phyloP scores from a whole-genome alignment of 2,888 invertebrate species.

The Parnassius glacialis region DNA sequence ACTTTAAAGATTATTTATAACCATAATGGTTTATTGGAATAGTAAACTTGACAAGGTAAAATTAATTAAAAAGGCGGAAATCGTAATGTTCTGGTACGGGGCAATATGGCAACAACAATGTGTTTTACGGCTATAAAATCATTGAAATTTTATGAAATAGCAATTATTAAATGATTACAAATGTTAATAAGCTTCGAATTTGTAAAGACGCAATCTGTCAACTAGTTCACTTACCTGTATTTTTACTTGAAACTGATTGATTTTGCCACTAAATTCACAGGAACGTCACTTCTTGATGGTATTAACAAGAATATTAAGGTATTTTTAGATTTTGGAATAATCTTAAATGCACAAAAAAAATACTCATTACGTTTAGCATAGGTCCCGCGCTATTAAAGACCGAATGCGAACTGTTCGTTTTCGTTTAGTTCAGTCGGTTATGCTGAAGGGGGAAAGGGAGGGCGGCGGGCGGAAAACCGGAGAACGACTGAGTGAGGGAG shows the following conservation, averaged over 20 bases:
- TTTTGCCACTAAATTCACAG: slow-evolving; percentile 70
- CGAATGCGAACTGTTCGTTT: slow-evolving; percentile 81
- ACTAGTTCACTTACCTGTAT: slow-evolving; percentile 72
- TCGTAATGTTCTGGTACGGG: neutral
- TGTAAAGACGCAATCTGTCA: slow-evolving; percentile 78
- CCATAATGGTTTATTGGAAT: neutral
- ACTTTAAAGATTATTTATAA: neutral
- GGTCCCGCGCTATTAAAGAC: slow-evolving; percentile 77
- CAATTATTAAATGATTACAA: slow-evolving; percentile 50
- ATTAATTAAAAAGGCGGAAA: neutral
- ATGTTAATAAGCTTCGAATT: slow-evolving; percentile 59
- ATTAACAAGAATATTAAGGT: slow-evolving; percentile 65
- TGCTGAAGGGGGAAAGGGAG: slow-evolving; percentile 47
- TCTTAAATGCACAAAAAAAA: slow-evolving; percentile 77
- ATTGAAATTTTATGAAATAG: slow-evolving; percentile 41
- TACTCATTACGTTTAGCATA: slow-evolving; percentile 72
- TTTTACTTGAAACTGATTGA: slow-evolving; percentile 59
- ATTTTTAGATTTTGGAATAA: slow-evolving; percentile 76
- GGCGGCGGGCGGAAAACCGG: slow-evolving; percentile 68
- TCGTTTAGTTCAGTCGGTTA: slow-evolving; percentile 61
- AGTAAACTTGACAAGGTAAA: neutral
- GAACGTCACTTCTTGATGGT: slow-evolving; percentile 66
- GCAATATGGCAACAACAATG: neutral
- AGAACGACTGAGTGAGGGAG: slow-evolving; percentile 69
- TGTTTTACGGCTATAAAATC: neutral